phyloP scores from a whole-genome alignment of 2,797 vertebrate species.

The Pantherophis vulpinus region DNA sequence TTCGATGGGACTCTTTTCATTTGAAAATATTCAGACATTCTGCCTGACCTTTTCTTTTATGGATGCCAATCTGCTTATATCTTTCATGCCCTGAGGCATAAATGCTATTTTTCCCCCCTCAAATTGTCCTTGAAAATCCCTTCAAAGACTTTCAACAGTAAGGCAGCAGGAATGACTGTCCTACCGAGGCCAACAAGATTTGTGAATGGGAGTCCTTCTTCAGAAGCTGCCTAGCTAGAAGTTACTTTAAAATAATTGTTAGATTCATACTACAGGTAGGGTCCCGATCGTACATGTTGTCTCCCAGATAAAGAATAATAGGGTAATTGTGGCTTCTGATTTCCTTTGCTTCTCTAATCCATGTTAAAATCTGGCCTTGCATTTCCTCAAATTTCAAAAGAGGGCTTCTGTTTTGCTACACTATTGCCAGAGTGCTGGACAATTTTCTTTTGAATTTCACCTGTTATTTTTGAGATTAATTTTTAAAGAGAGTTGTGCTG shows the following conservation, averaged over 20 bases:
- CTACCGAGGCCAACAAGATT: neutral
- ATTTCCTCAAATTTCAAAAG: neutral
- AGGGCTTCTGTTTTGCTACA: neutral
- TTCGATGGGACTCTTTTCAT: slow-evolving; percentile 41
- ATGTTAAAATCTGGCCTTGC: neutral
- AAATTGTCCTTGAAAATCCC: slow-evolving; percentile 50
- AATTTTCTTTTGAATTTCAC: neutral
- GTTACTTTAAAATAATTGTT: neutral
- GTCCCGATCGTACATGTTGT: neutral
- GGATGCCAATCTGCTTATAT: slow-evolving; percentile 11
- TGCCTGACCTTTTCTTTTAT: slow-evolving; percentile 36
- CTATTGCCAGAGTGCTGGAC: neutral
- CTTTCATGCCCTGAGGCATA: slow-evolving; percentile 18
- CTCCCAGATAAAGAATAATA: neutral
- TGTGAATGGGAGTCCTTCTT: slow-evolving; percentile 19
- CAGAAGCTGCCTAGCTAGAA: slow-evolving; percentile 18
- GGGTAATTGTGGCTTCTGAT: neutral
- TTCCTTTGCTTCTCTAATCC: neutral
- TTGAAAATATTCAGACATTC: slow-evolving; percentile 44
- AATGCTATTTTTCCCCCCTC: slow-evolving; percentile 27
- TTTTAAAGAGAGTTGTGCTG: neutral
- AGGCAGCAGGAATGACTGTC: slow-evolving; percentile 30
- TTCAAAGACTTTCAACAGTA: slow-evolving; percentile 41
- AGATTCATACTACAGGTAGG: neutral
- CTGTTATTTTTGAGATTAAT: neutral